Base-by-base conservation (phyloP, 2,113 vertebrate species). In the Erythrocebus patas region DNA sequence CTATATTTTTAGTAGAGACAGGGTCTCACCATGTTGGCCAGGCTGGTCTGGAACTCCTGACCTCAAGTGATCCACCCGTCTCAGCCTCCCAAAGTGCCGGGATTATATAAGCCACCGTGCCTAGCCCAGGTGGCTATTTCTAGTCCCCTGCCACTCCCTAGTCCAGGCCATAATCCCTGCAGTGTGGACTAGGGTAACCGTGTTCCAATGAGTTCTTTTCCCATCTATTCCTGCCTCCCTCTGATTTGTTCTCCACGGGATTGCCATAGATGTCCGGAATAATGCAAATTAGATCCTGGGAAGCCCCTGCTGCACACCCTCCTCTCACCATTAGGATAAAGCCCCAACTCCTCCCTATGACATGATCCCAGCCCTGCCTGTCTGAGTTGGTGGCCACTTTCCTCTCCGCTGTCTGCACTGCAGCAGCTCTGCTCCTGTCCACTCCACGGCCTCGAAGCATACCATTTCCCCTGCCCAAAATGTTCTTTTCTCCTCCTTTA, bases 201-300 rank as follows among this genome's bases (percentile, higher is more conserved):
- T 0, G 12, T 50, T 43, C 52, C 12, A 18, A 25, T 0, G 6
- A 40, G 23, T 8, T 9, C 4, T 0, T 50, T 27, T 38, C 22
- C 16, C 16, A 72, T 73, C 18, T 32, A 38, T 75, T 40, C 35
- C 32, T 87, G 57, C 6, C 32, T 43, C 57, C 22, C 32, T 84
- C 50, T 61, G 40, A 59, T 23, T 64, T 9, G 10, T 75, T 87
- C 35, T 68, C 40, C 40, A 43, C 9, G 5, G 78, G 43, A 48
- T n/a, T 40, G 4, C 73, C 72, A 10, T 10, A 8, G 7, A 48
- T 78, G n/a, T 11, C n/a, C 64, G 48, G 64, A 20, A 86, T 66
- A 32, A 23, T n/a, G 14, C 52, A 52, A 57, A 18, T 40, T 18
- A 23, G n/a, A 22, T 66, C 38, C 23, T 16, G 8, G 17, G 3